A percentile compares a stretch with the other conserved stretches of the same genome.
These are phyloP conservation scores for Drepana arcuata DNA, from an alignment of 1,140 invertebrate species.

Conservation along the genomic window DNA sequence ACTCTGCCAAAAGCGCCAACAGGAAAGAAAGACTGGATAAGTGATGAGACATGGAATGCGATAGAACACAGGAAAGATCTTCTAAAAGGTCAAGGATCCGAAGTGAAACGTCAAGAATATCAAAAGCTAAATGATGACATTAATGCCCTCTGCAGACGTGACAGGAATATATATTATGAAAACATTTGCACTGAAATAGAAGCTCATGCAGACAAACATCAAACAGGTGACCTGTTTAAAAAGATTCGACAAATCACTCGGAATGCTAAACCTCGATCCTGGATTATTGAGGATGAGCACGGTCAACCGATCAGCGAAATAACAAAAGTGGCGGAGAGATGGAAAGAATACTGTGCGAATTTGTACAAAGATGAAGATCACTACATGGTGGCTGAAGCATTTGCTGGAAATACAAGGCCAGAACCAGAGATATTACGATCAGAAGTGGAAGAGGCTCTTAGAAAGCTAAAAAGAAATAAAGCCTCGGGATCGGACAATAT, in stretches of 20 bases:
- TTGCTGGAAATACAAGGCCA: background rate
- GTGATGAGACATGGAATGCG: conserved; percentile 15
- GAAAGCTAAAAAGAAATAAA: conserved; percentile 9
- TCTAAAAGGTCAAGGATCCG: conserved; percentile 2
- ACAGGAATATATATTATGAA: conserved; percentile 9
- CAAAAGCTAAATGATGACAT: conserved; percentile 6
- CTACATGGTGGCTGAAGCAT: background rate
- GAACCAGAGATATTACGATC: conserved; percentile 1
- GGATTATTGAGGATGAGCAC: conserved; percentile 4
- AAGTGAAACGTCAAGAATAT: conserved; percentile 4
- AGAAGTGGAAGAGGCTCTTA: background rate
- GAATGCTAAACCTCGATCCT: no score
- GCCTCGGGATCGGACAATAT: conserved; percentile 10
- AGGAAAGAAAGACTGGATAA: conserved; percentile 8
- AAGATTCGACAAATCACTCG: no score
- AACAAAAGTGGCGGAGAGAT: background rate
- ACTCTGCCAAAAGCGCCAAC: background rate
- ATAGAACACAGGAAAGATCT: conserved; percentile 13
- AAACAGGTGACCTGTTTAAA: conserved; percentile 9
- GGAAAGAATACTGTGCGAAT: background rate
- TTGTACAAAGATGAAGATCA: background rate
- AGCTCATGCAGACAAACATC: conserved; percentile 6
- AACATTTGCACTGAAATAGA: conserved; percentile 11
- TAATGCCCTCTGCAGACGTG: conserved; percentile 9
- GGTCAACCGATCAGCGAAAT: background rate